Percentiles rank a stretch among this genome's conserved stretches.
phyloP scores from a whole-genome alignment of 2,888 invertebrate species.

The Tetragonisca angustula region DNA sequence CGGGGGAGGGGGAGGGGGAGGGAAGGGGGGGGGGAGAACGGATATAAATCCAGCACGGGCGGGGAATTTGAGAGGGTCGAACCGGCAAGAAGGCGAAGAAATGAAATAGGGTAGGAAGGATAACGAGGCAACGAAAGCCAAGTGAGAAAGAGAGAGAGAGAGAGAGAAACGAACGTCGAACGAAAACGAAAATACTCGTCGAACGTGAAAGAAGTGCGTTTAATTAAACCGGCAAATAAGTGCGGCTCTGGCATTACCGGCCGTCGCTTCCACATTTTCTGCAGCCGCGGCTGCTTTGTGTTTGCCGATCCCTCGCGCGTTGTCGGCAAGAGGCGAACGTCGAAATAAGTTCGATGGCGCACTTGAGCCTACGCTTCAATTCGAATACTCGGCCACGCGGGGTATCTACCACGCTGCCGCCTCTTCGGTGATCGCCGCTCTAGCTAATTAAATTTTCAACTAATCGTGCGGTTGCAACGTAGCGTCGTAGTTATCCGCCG shows the following conservation, averaged over 20 bases:
- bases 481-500: background rate
- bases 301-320: conserved; percentile 39
- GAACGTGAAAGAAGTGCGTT: conserved; percentile 73
- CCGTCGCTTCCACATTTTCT: conserved; percentile 61
- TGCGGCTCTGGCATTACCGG: conserved; percentile 56
- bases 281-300: conserved; percentile 64
- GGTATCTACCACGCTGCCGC: background rate
- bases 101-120: conserved; percentile 54
- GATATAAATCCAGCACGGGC: conserved; percentile 57
- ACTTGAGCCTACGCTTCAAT: conserved; percentile 30
- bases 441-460: conserved; percentile 37
- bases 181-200: conserved; percentile 64
- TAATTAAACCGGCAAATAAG: conserved; percentile 72
- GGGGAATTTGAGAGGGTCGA: conserved; percentile 60
- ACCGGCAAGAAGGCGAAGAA: conserved; percentile 36
- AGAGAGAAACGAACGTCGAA: conserved; percentile 42
- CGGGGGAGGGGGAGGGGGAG: background rate
- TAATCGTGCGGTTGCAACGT: conserved; percentile 23
- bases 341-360: conserved; percentile 28
- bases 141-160: background rate
- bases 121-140: conserved; percentile 62
- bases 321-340: conserved; percentile 12
- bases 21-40: too few species aligned
- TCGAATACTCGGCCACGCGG: conserved; percentile 24
- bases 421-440: background rate